Conservation (phyloP, 2,113 vertebrate species). For the Ophiodon elongatus region DNA sequence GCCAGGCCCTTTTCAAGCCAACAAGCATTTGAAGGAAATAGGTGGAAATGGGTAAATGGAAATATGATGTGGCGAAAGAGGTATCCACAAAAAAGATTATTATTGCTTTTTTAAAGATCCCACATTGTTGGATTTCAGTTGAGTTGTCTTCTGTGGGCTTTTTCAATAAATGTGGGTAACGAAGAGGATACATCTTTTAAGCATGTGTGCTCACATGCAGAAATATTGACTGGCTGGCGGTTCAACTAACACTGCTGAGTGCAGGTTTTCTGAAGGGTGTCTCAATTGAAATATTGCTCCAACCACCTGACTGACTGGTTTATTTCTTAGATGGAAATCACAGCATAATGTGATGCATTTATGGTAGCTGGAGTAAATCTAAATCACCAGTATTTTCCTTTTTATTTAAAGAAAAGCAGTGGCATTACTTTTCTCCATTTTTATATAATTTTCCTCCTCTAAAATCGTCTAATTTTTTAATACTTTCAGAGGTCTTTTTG, state of each 20-base stretch:
- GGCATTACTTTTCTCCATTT: too few species aligned
- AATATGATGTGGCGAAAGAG: slow-evolving; percentile 55
- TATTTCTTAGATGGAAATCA: slow-evolving; percentile 21
- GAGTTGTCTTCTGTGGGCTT: slow-evolving; percentile 18
- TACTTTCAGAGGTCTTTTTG: not conserved
- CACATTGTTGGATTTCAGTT: slow-evolving; percentile 8
- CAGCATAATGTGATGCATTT: slow-evolving; percentile 31
- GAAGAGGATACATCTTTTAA: slow-evolving; percentile 13
- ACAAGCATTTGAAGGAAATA: slow-evolving; percentile 57
- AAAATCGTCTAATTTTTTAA: not conserved
- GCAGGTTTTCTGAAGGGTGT: slow-evolving; percentile 48
- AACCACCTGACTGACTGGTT: slow-evolving; percentile 11
- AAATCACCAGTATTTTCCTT: not conserved
- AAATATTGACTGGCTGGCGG: slow-evolving; percentile 40
- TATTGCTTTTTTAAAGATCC: slow-evolving; percentile 14
- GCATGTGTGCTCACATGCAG: slow-evolving; percentile 29
- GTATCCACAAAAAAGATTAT: slow-evolving; percentile 36
- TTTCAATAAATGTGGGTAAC: slow-evolving; percentile 32
- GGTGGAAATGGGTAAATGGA: slow-evolving; percentile 55
- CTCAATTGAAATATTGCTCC: slow-evolving; percentile 48
- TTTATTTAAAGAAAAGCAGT: not conserved
- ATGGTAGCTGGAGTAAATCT: not conserved
- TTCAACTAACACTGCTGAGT: slow-evolving; percentile 45
- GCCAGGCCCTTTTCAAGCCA: slow-evolving; percentile 43
- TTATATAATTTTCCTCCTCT: not conserved